Base-by-base conservation (phyloP, 2,113 vertebrate species). In the Halcyon senegalensis region DNA sequence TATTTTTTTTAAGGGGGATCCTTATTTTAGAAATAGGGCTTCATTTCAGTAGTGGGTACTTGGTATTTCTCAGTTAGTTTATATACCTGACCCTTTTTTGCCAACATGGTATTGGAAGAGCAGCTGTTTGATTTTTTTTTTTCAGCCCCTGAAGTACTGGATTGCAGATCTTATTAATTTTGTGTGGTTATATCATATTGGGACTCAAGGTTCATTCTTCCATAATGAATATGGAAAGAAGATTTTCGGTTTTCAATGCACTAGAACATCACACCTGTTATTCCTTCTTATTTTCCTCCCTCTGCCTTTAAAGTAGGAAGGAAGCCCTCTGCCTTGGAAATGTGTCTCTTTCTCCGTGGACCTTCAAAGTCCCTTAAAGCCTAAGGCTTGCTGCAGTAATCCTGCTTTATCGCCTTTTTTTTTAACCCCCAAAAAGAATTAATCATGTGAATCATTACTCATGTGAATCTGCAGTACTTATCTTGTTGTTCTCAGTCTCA, bases 241-340 rank as follows among this genome's bases (percentile, higher is more conserved):
- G 66, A 50, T 70, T 94, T 92, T 90, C 78, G 30, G 58, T 73
- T 95, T 92, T 90, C 63, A 76, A 2, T 89, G 59, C 13, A 76
- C 33, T 88, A 76, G 72, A 94, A 85, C 87, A 94, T 94, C 83
- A 80, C 53, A 66, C 83, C 55, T n/a, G 44, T 96, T 95, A 79
- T 91, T 95, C 82, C 92, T 97, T 94, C 95, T 96, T 95, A 58
- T 96, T 97, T 97, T 90, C 50, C 30, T 90, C 44, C 56, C 87
- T 97, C 70, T 94, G 59, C 74, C 82, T 96, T 96, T 93, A 82
- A 88, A 90, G 75, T 63, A 84, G 37, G 28, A 90, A 96, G 59
- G 84, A 91, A 96, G 74, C 19, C 20, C 55, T 96, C 82, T 94
- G 7, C 85, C 77, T 95, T 95, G 79, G 72, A 87, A 94, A 92